Conservation (phyloP, 2,888 invertebrate genomes). For the Metopia argyrocephala region DNA sequence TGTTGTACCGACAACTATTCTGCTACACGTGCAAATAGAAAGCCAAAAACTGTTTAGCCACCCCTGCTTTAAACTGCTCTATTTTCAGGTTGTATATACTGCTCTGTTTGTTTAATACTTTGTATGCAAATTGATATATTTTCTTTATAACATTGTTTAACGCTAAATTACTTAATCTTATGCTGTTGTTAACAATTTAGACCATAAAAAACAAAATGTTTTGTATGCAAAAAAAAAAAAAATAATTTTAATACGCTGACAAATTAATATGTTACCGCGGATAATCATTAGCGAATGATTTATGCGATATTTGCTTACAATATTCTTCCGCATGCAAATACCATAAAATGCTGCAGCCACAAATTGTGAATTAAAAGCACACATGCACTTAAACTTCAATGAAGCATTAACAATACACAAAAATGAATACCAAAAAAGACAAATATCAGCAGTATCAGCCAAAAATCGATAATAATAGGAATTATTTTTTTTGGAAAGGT, state of each 20-base stretch:
- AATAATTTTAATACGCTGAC: conserved; percentile 16
- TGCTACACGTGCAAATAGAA: too few species aligned
- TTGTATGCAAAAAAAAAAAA: background rate
- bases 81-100: too few species aligned
- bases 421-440: background rate
- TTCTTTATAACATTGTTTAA: background rate
- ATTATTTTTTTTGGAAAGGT: conserved; percentile 36
- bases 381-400: conserved; percentile 8
- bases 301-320: conserved; percentile 18
- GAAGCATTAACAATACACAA: conserved; percentile 8
- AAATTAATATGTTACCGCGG: conserved; percentile 40
- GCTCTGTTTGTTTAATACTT: too few species aligned
- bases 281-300: conserved; percentile 46
- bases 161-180: conserved; percentile 9
- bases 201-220: conserved; percentile 1
- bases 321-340: conserved; percentile 53
- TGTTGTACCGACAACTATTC: too few species aligned
- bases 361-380: background rate
- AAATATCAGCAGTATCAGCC: background rate
- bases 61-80: too few species aligned
- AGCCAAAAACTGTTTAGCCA: too few species aligned
- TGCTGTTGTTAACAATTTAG: background rate
- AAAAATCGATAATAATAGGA: conserved; percentile 24
- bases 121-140: too few species aligned
- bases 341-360: conserved; percentile 12